Percentiles rank a stretch among this genome's conserved stretches.
Evolutionary conservation across 2,797 vertebrate species (phyloP).

Genomic region (Chloroceryle inda): DNA sequence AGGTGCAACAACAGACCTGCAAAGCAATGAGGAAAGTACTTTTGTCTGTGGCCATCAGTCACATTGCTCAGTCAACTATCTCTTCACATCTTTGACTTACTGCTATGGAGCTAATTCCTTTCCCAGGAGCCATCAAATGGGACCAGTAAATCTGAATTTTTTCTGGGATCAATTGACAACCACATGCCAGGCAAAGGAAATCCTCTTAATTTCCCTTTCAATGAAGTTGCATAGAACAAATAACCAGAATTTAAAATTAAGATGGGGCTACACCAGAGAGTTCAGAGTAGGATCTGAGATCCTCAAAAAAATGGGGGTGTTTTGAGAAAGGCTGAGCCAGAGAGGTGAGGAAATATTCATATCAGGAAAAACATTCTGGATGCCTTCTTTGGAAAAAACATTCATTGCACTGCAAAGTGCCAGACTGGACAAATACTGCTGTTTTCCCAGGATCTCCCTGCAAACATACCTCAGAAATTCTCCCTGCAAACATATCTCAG

Average conservation of each 20-base stretch:
- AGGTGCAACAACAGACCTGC: not conserved
- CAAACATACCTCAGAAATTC: not conserved
- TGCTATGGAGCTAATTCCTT: not conserved
- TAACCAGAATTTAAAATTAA: not conserved
- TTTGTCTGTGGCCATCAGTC: not conserved
- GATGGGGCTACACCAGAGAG: not conserved
- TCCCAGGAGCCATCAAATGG: not conserved
- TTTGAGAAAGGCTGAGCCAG: not conserved
- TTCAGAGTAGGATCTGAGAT: not conserved
- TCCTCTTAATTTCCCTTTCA: not conserved
- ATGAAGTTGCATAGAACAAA: not conserved
- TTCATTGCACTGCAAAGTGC: not conserved
- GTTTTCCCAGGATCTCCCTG: not conserved
- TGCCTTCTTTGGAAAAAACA: not conserved
- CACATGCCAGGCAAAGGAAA: not conserved
- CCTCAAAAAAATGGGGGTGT: not conserved
- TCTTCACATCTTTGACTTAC: not conserved
- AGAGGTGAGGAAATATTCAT: not conserved
- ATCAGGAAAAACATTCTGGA: not conserved
- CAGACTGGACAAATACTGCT: not conserved
- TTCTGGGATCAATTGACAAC: not conserved
- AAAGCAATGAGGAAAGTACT: not conserved
- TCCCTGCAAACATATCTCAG: not conserved
- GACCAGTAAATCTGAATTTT: not conserved
- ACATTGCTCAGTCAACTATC: not conserved